Percentiles rank a stretch among this genome's conserved stretches.
Conservation (phyloP, 1,140 invertebrate genomes). For the Pararge aegeria region DNA sequence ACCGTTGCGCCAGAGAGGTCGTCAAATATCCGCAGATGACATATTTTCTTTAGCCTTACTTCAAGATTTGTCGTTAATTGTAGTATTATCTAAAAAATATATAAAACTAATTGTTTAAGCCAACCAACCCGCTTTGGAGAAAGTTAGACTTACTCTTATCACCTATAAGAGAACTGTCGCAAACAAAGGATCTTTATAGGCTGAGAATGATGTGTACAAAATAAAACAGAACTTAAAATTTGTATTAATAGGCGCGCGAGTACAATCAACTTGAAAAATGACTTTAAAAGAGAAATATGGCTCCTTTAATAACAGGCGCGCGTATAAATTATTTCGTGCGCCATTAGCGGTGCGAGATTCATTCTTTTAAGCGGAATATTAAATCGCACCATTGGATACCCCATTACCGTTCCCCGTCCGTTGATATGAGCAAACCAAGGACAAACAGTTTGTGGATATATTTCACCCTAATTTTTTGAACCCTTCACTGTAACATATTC, state of each 20-base stretch:
- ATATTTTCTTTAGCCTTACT: too few species aligned
- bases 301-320: constrained; percentile 23
- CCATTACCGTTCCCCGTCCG: constrained; percentile 17
- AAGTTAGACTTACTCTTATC: too few species aligned
- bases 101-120: too few species aligned
- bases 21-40: too few species aligned
- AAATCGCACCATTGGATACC: constrained; percentile 29
- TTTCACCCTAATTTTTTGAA: too few species aligned
- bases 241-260: not conserved
- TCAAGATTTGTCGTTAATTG: too few species aligned
- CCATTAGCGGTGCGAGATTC: constrained; percentile 32
- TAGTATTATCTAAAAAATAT: too few species aligned
- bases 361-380: constrained; percentile 37
- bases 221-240: not conserved
- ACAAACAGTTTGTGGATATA: not conserved
- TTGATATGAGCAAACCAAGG: not conserved
- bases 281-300: constrained; percentile 19
- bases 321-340: constrained; percentile 30
- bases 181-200: too few species aligned
- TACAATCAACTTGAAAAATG: not conserved
- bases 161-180: not conserved
- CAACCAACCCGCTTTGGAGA: too few species aligned
- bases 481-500: too few species aligned
- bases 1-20: too few species aligned
- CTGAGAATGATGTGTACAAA: not conserved